A percentile compares a stretch with the other conserved stretches of the same genome.
These are phyloP conservation scores for Limnephilus auricula DNA, from an alignment of 2,888 invertebrate genomes.

Conservation along the genomic window DNA sequence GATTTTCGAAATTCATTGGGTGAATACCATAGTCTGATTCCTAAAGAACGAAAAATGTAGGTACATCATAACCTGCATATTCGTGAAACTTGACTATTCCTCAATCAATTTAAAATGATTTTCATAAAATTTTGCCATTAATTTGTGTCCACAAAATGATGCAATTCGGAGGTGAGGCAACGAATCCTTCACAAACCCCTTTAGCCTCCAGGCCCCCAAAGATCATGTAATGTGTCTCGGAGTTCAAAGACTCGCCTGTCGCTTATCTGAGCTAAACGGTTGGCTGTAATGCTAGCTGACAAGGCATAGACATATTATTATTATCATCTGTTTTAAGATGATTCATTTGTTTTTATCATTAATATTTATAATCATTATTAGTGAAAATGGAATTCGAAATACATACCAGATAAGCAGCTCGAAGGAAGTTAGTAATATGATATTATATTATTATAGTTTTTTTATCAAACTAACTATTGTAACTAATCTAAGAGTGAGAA, in stretches of 20 bases:
- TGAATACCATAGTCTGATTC: no score
- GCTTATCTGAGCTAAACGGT: not conserved
- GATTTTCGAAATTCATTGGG: no score
- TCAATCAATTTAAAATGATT: no score
- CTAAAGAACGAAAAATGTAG: no score
- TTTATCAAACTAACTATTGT: no score
- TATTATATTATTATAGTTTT: no score
- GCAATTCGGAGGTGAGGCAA: not conserved
- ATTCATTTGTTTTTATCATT: not conserved
- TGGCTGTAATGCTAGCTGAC: not conserved
- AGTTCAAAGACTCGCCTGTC: constrained; percentile 11
- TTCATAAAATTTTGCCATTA: not conserved
- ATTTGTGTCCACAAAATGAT: not conserved
- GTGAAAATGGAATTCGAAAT: not conserved
- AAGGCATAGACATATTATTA: not conserved
- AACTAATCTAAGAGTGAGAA: no score
- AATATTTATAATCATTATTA: not conserved
- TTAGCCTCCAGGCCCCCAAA: not conserved
- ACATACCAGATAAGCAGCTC: no score
- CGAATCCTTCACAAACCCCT: not conserved
- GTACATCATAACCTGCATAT: no score
- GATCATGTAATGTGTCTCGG: constrained; percentile 2
- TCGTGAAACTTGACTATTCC: no score
- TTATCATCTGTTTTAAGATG: not conserved
- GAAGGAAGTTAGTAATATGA: no score